These are phyloP conservation scores for Myiopsitta monachus DNA, from an alignment of 2,113 vertebrate species.

Conservation along the genomic window DNA sequence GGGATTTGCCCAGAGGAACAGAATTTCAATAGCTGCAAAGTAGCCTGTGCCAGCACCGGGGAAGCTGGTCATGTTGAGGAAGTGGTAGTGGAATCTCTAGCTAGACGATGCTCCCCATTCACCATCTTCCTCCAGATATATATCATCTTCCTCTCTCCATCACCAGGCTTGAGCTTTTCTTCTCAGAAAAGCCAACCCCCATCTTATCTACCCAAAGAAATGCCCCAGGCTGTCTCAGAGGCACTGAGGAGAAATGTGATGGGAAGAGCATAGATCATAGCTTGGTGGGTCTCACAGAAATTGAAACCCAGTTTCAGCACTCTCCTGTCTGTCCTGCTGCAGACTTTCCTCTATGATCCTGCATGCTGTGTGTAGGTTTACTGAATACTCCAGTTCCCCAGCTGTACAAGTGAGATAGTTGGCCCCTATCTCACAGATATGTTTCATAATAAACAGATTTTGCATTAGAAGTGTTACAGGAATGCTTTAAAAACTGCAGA, in stretches of 20 bases:
- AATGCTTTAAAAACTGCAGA: neutral
- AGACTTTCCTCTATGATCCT: neutral
- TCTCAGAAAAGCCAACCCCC: neutral
- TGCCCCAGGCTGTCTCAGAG: neutral
- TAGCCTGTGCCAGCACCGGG: neutral
- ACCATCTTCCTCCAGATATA: neutral
- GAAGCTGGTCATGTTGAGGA: neutral
- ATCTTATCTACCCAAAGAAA: neutral
- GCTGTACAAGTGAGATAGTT: neutral
- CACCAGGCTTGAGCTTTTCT: neutral
- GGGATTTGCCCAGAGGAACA: neutral
- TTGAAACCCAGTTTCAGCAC: neutral
- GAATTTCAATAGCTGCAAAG: neutral
- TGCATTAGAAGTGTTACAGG: neutral
- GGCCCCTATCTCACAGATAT: neutral
- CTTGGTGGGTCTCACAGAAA: neutral
- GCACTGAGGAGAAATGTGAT: neutral
- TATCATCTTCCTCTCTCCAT: neutral
- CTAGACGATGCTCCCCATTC: neutral
- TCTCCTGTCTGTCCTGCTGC: neutral
- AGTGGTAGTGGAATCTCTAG: neutral
- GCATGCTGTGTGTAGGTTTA: neutral
- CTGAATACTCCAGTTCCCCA: neutral
- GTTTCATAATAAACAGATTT: neutral
- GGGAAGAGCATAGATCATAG: neutral